These are phyloP conservation scores for Ormyrus thymus DNA, from an alignment of 2,888 invertebrate species.

Conservation along the genomic window DNA sequence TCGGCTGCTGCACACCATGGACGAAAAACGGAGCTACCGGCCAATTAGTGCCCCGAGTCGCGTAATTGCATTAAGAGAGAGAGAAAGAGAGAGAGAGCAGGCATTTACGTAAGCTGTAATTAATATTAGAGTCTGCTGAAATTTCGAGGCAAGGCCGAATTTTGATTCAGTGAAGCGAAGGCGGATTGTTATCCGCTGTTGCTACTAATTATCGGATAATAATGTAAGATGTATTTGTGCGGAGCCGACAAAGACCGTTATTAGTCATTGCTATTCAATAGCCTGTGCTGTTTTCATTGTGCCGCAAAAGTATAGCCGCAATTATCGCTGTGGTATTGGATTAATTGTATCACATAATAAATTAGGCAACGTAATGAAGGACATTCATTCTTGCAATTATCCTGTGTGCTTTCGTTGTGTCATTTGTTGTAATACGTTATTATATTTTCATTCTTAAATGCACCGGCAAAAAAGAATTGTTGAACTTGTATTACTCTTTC, in stretches of 20 bases:
- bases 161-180: neutral
- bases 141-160: conserved; percentile 16
- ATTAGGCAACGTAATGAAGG: no score
- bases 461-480: conserved; percentile 20
- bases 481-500: conserved; percentile 5
- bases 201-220: conserved; percentile 27
- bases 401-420: no score
- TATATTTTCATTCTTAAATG: conserved; percentile 1
- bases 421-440: no score
- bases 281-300: no score
- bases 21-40: neutral
- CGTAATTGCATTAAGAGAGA: conserved; percentile 2
- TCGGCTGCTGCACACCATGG: neutral
- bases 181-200: conserved; percentile 29
- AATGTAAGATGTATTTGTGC: neutral
- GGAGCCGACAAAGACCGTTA: neutral
- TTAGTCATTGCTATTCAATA: no score
- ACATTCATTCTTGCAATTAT: no score
- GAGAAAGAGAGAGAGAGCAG: neutral
- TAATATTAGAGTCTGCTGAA: neutral
- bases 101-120: conserved; percentile 11
- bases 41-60: conserved; percentile 14
- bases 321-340: no score
- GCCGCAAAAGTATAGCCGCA: no score
- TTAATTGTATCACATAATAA: no score